Evolutionary conservation across 53 echinoderm and acorn worm genomes (phyloP).

Genomic region (Henricia sp.): DNA sequence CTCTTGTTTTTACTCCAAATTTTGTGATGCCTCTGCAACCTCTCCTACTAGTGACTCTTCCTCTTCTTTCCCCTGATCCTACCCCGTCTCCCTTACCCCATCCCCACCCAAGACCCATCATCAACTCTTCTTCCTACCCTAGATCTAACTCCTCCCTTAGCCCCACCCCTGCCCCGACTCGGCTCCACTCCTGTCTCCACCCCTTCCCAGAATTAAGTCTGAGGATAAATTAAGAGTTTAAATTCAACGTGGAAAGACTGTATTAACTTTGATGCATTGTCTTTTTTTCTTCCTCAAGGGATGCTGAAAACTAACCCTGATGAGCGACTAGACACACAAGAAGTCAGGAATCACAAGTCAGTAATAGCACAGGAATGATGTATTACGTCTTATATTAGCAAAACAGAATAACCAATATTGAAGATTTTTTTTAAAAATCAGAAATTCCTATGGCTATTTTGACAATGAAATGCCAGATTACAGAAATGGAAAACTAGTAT

Average conservation of each 20-base stretch:
- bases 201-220: too few species aligned
- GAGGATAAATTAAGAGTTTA: background rate
- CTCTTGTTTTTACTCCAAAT: too few species aligned
- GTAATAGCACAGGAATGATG: conserved; percentile 33
- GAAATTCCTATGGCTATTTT: background rate
- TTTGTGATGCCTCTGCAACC: too few species aligned
- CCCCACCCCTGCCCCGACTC: too few species aligned
- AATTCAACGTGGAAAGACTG: background rate
- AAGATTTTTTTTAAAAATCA: background rate
- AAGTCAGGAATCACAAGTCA: conserved; percentile 89
- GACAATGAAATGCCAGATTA: too few species aligned
- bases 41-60: too few species aligned
- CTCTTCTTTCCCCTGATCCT: too few species aligned
- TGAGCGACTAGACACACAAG: conserved; percentile 75
- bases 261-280: background rate
- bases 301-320: conserved; percentile 91
- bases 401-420: background rate
- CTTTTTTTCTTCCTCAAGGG: conserved; percentile 60
- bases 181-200: too few species aligned
- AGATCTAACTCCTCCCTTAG: too few species aligned
- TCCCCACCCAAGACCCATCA: background rate
- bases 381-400: background rate
- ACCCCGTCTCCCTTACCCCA: too few species aligned
- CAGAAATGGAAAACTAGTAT: too few species aligned
- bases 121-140: background rate